Conservation (phyloP, 92 coral and sea anemone species). For the Porites cylindrica region DNA sequence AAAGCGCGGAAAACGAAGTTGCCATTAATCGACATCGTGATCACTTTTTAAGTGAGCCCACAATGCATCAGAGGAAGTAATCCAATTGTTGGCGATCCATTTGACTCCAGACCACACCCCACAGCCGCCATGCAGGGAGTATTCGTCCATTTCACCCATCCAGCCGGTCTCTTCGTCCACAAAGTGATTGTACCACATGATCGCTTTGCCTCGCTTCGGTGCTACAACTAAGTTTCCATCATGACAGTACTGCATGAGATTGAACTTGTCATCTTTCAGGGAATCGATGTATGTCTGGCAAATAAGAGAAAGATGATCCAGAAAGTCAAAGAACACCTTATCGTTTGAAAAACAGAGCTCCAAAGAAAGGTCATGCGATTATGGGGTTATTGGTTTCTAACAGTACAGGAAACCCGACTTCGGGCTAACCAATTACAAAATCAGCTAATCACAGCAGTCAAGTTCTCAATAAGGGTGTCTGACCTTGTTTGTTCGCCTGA, state of each 20-base stretch:
- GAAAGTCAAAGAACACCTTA: too few species aligned
- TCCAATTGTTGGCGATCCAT: slow-evolving; percentile 93
- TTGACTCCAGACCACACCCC: slow-evolving; percentile 76
- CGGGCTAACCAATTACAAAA: too few species aligned
- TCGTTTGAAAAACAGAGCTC: not conserved
- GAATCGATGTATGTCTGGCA: slow-evolving; percentile 46
- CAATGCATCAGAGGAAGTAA: slow-evolving; percentile 74
- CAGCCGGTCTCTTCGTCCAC: slow-evolving; percentile 89
- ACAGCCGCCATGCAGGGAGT: slow-evolving; percentile 87
- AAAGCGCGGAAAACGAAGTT: too few species aligned
- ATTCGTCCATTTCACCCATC: slow-evolving; percentile 83
- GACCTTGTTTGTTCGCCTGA: too few species aligned
- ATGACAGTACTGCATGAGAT: slow-evolving; percentile 80
- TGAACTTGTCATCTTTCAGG: slow-evolving; percentile 74
- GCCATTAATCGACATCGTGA: slow-evolving; percentile 10
- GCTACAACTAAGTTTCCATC: slow-evolving; percentile 75
- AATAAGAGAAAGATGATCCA: not conserved
- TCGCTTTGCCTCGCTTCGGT: slow-evolving; percentile 82
- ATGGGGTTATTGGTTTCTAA: too few species aligned
- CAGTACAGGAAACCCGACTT: too few species aligned
- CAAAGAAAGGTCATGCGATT: too few species aligned
- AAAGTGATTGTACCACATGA: slow-evolving; percentile 90
- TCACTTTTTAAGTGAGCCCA: slow-evolving; percentile 55
- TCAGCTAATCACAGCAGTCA: too few species aligned
- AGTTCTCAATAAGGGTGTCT: too few species aligned